Evolutionary conservation across 1,140 invertebrate species (phyloP), one percentile per base, ranked within the genome.

Genomic region (Potamilus streckersoni): DNA sequence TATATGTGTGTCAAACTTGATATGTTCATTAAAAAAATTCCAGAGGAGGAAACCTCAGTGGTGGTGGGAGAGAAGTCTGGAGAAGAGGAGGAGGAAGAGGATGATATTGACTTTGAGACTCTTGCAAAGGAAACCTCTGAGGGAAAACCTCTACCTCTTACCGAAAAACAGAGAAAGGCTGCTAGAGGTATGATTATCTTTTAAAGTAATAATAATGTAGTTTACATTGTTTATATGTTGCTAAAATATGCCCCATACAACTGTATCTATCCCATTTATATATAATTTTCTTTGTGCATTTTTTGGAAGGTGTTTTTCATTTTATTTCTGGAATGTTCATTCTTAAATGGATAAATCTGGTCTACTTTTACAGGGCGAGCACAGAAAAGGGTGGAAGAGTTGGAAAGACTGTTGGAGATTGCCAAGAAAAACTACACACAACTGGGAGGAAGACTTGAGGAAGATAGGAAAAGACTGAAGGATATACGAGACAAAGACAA

Each of bases 401-500:
- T 90, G n/a, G 85, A 89, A 71, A 80, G 87, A 69, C 78, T 86
- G 27, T 61, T 90, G 38, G 87, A 89, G 55, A 85, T 90, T 49
- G 88, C 90, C 31, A 90, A 89, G 71, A 87, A 84, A 71, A 91
- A 91, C 73, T 91, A 84, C 76, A 82, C 83, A 27, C 89, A 90
- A 78, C 78, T 90, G n/a, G 90, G 90, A 56, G 90, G 90, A 16
- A 80, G 79, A 23, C 57, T 90, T 58, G 64, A 82, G 16, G 89
- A 90, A 67, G 87, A 89, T 73, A 80, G 83, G 73, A 80, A 83
- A 73, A 71, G 84, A 60, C 64, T 84, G 56, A 79, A 82, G 66
- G 83, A 85, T 57, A 80, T 86, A 69, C 70, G 84, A 59, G 88
- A 89, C 77, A 87, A 85, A 77, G 83, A 89, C 64, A 84, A 86